Percentiles rank a stretch among this genome's conserved stretches.
Evolutionary conservation across 2,888 invertebrate species (phyloP).

Genomic region (Rhorus exstirpatorius): DNA sequence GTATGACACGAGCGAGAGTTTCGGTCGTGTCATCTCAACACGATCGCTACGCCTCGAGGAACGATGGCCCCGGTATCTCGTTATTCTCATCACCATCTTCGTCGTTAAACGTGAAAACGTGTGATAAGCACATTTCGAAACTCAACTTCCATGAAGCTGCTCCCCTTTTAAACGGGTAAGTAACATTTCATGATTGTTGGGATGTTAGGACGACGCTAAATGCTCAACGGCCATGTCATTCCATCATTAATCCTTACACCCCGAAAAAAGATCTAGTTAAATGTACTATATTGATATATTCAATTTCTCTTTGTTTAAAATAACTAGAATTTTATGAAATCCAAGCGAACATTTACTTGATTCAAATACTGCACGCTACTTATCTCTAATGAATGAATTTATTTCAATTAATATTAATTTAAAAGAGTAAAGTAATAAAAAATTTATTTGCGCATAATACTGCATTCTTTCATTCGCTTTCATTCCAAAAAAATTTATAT

Average conservation of each 20-base stretch:
- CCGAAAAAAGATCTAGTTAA: too few relatives aligned
- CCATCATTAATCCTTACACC: slow-evolving; percentile 33
- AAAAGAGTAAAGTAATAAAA: too few relatives aligned
- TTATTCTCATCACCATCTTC: slow-evolving; percentile 56
- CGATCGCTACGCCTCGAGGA: slow-evolving; percentile 31
- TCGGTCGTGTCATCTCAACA: slow-evolving; percentile 42
- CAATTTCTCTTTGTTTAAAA: too few relatives aligned
- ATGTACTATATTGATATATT: too few relatives aligned
- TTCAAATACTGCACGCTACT: too few relatives aligned
- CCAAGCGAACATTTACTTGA: too few relatives aligned
- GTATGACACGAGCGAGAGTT: slow-evolving; percentile 48
- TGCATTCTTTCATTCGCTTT: too few relatives aligned
- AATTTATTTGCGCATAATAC: too few relatives aligned
- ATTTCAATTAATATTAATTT: too few relatives aligned
- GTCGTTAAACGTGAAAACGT: slow-evolving; percentile 77
- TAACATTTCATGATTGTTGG: slow-evolving; percentile 27
- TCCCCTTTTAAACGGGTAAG: slow-evolving; percentile 69
- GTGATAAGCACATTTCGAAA: slow-evolving; percentile 73
- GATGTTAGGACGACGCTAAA: slow-evolving; percentile 31
- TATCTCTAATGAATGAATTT: too few relatives aligned
- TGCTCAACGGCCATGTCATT: slow-evolving; percentile 23
- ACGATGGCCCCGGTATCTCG: slow-evolving; percentile 11
- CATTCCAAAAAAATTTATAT: too few relatives aligned
- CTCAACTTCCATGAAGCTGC: slow-evolving; percentile 48
- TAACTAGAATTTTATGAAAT: too few relatives aligned